Conservation (phyloP, 2,797 vertebrate genomes). For the Potorous gilbertii region DNA sequence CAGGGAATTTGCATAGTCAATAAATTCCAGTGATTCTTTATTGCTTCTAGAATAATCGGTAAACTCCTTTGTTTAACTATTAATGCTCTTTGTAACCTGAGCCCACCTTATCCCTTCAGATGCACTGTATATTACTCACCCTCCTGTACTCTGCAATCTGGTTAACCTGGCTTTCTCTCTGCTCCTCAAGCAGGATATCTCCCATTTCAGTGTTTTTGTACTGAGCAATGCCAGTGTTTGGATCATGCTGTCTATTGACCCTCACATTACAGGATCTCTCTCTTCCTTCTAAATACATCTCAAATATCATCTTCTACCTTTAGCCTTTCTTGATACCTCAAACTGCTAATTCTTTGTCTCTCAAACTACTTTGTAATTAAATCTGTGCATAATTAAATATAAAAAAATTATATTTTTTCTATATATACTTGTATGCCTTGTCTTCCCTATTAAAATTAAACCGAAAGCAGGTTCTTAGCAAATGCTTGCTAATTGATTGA, state of each 20-base stretch:
- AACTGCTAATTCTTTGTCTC: background rate
- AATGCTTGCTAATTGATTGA: background rate
- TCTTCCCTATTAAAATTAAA: background rate
- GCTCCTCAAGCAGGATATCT: background rate
- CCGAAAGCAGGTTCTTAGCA: background rate
- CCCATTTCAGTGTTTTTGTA: background rate
- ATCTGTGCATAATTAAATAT: background rate
- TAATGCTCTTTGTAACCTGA: background rate
- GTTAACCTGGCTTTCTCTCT: background rate
- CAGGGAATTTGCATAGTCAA: background rate
- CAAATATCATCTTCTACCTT: background rate
- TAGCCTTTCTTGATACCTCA: background rate
- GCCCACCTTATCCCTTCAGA: background rate
- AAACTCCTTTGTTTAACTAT: background rate
- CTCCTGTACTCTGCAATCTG: background rate
- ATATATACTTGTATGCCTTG: background rate
- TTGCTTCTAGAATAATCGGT: background rate
- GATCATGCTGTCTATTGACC: background rate
- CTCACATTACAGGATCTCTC: background rate
- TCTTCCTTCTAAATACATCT: background rate
- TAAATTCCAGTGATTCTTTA: background rate
- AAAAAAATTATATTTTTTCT: background rate
- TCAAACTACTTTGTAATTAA: background rate
- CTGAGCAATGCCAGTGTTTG: background rate
- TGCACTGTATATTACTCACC: background rate